phyloP scores from a whole-genome alignment of 2,888 invertebrate species.

The Mellilla xanthometata region DNA sequence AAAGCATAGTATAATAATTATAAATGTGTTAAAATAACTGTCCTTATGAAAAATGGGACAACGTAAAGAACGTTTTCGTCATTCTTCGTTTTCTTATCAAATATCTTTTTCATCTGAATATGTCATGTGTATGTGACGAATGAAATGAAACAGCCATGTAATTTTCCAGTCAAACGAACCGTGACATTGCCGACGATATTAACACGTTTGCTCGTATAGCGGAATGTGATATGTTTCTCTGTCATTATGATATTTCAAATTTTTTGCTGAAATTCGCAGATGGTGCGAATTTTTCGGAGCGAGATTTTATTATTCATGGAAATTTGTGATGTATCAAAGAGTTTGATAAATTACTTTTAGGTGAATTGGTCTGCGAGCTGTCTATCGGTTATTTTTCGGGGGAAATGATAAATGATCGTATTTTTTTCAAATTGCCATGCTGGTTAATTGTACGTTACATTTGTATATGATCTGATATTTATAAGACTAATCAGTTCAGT shows the following conservation, averaged over 20 bases:
- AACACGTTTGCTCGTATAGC: conserved; percentile 22
- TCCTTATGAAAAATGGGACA: too few relatives aligned
- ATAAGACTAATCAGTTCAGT: too few relatives aligned
- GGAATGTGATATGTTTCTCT: conserved; percentile 10
- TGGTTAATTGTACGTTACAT: too few relatives aligned
- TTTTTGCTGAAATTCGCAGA: neutral
- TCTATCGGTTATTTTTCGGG: neutral
- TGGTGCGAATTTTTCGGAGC: conserved; percentile 2
- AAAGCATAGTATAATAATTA: too few relatives aligned
- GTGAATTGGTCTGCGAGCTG: neutral
- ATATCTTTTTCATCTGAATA: too few relatives aligned
- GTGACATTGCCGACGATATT: conserved; percentile 29
- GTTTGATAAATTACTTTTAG: conserved; percentile 11
- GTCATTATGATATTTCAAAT: conserved; percentile 1
- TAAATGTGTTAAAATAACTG: too few relatives aligned
- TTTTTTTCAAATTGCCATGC: too few relatives aligned
- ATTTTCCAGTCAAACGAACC: conserved; percentile 39
- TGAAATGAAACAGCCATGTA: conserved; percentile 29
- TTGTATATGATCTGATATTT: too few relatives aligned
- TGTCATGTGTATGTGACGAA: conserved; percentile 2
- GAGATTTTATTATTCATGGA: conserved; percentile 6
- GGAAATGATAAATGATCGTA: too few relatives aligned
- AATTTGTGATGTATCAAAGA: neutral
- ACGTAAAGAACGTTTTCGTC: too few relatives aligned
- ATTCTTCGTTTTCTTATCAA: too few relatives aligned